Evolutionary conservation across 37 sponge, comb jelly and placozoan genomes (phyloP).

Genomic region (Ianthella basta): DNA sequence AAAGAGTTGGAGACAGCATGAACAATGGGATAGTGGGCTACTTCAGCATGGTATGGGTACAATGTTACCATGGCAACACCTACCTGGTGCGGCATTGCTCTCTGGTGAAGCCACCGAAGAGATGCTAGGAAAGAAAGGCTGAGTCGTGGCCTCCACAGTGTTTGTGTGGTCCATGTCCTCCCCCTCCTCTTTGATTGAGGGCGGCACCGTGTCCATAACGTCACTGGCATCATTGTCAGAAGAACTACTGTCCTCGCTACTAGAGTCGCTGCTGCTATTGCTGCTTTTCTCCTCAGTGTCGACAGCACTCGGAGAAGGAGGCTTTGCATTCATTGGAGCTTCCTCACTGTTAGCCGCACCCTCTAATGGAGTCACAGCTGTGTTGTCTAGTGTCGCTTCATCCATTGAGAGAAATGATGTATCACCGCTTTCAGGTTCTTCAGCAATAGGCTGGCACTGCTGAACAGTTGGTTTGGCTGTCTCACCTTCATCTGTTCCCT

Average conservation of each 20-base stretch:
- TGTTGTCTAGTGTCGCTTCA: no score
- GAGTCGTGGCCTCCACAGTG: neutral
- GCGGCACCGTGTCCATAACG: neutral
- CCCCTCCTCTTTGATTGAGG: no score
- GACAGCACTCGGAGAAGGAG: no score
- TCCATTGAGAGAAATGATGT: no score
- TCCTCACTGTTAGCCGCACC: no score
- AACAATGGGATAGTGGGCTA: no score
- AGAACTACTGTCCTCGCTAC: constrained; percentile 1
- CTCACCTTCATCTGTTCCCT: no score
- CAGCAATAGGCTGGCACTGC: neutral
- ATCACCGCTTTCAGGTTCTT: neutral
- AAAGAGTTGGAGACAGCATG: no score
- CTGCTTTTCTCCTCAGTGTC: neutral
- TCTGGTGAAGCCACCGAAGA: constrained; percentile 13
- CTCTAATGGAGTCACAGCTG: no score
- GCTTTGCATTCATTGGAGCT: no score
- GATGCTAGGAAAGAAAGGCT: constrained; percentile 2
- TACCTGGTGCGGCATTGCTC: neutral
- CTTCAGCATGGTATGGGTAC: no score
- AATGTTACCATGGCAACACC: neutral
- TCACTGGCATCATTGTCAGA: constrained; percentile 4
- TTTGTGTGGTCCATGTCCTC: neutral
- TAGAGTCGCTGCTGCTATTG: constrained; percentile 3
- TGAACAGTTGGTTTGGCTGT: neutral